These are phyloP conservation scores for Elegia similella DNA, from an alignment of 2,888 invertebrate genomes.

Conservation along the genomic window DNA sequence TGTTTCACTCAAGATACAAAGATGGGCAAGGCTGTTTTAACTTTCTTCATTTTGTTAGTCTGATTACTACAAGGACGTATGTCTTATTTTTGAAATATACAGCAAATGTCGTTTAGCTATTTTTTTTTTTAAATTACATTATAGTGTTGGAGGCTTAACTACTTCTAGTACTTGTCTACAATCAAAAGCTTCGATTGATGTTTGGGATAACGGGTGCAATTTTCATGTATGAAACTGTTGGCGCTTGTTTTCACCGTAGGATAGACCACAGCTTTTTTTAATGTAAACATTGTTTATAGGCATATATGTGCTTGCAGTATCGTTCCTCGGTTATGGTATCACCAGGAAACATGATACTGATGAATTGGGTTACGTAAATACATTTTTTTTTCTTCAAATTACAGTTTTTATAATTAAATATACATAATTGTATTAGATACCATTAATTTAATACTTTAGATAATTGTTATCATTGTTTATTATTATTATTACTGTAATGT, in stretches of 20 bases:
- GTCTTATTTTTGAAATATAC: too few relatives aligned
- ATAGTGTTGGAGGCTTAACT: background rate
- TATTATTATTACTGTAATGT: too few relatives aligned
- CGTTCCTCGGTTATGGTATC: slow-evolving; percentile 62
- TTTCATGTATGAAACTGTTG: background rate
- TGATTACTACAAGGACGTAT: too few relatives aligned
- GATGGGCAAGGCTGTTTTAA: background rate
- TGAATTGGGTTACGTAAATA: slow-evolving; percentile 58
- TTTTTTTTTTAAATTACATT: too few relatives aligned
- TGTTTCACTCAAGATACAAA: background rate
- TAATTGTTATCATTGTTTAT: too few relatives aligned
- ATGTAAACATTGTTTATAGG: slow-evolving; percentile 52
- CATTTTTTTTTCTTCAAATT: slow-evolving; percentile 23
- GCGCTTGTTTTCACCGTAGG: background rate
- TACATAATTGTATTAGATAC: too few relatives aligned
- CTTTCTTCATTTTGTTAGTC: too few relatives aligned
- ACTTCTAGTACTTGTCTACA: background rate
- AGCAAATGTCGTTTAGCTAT: too few relatives aligned
- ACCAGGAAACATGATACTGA: slow-evolving; percentile 60
- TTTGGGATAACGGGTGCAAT: slow-evolving; percentile 4
- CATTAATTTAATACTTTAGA: too few relatives aligned
- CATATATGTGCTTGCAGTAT: slow-evolving; percentile 65
- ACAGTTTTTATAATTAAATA: background rate
- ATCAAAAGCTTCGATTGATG: slow-evolving; percentile 1
- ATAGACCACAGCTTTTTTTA: background rate